Conservation (phyloP, 2,113 vertebrate genomes). For the Accipiter virgatus region DNA sequence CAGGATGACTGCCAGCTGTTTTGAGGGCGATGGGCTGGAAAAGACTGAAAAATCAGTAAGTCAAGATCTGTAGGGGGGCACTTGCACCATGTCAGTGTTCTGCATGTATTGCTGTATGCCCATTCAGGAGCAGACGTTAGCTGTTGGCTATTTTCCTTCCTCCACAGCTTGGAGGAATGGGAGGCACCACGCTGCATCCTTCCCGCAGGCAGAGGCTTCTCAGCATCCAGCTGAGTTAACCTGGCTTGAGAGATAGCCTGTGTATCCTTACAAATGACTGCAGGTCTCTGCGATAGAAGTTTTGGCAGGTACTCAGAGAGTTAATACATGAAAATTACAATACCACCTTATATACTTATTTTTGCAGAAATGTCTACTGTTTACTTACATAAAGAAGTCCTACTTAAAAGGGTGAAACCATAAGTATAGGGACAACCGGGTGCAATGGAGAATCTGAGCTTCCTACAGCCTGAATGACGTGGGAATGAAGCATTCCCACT, state of each 20-base stretch:
- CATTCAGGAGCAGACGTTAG: neutral
- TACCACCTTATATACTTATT: neutral
- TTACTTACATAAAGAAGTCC: neutral
- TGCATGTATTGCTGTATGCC: rapidly evolving
- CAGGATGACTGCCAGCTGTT: neutral
- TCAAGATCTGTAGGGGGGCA: too few relatives aligned
- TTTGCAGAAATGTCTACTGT: neutral
- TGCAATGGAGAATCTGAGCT: neutral
- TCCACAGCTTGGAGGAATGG: neutral
- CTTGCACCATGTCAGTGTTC: neutral
- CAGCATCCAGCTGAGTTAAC: neutral
- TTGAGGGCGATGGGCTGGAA: neutral
- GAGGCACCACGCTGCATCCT: neutral
- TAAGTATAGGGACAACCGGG: rapidly evolving
- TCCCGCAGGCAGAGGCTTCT: neutral
- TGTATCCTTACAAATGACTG: neutral
- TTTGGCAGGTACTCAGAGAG: neutral
- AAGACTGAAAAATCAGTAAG: neutral
- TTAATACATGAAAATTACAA: neutral
- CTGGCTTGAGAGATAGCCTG: neutral
- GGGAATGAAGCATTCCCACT: neutral
- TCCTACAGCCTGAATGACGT: neutral
- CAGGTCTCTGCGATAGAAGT: neutral
- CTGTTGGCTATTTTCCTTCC: neutral
- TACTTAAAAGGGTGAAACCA: neutral